These are phyloP conservation scores for Glomeris maerens DNA, from an alignment of 1,140 invertebrate genomes.

Conservation along the genomic window DNA sequence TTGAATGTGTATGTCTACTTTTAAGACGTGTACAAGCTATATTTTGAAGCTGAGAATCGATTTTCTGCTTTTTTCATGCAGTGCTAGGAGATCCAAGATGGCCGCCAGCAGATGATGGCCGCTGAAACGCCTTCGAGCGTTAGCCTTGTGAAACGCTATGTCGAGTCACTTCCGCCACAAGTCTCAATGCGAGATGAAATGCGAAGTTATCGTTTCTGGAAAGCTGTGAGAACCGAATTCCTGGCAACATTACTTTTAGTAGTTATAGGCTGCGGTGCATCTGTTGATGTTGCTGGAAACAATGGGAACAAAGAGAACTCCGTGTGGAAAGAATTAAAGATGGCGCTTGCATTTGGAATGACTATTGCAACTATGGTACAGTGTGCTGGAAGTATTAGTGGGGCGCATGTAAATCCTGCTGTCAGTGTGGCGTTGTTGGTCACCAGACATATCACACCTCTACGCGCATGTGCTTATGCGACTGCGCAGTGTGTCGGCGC, in stretches of 20 bases:
- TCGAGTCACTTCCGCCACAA: conserved; percentile 20
- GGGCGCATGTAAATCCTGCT: conserved; percentile 35
- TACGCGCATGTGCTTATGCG: conserved; percentile 23
- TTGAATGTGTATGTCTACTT: too few species aligned
- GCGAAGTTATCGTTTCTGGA: conserved; percentile 19
- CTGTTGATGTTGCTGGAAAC: background rate
- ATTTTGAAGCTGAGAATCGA: too few species aligned
- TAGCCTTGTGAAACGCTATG: conserved; percentile 19
- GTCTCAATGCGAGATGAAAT: conserved; percentile 18
- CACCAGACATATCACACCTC: conserved; percentile 27
- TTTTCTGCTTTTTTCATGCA: too few species aligned
- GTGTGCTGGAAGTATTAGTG: conserved; percentile 29
- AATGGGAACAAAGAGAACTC: conserved; percentile 13
- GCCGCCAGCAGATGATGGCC: too few species aligned
- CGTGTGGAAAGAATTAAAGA: conserved; percentile 44
- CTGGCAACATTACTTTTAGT: conserved; percentile 58
- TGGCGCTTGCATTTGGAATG: conserved; percentile 48
- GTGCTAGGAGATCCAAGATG: too few species aligned
- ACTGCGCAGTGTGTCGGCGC: conserved; percentile 26
- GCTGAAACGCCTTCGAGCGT: conserved; percentile 9
- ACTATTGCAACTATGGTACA: conserved; percentile 27
- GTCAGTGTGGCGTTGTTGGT: conserved; percentile 27
- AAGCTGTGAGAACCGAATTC: conserved; percentile 21
- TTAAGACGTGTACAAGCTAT: too few species aligned
- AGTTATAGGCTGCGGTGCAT: conserved; percentile 60